phyloP scores from a whole-genome alignment of 2,888 invertebrate genomes.

The Mythimna lalbum region DNA sequence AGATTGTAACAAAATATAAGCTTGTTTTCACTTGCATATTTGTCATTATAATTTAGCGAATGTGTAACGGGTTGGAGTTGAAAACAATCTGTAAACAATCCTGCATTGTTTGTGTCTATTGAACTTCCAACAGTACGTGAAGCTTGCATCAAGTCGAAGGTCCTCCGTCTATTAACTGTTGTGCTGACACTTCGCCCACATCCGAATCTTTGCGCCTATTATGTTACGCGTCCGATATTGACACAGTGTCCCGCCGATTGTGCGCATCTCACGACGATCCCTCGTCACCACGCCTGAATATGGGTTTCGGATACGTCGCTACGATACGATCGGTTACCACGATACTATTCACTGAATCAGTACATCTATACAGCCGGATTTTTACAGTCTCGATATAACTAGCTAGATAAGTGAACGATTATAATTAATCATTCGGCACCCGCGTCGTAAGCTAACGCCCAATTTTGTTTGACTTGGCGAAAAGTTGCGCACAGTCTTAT shows the following conservation, averaged over 20 bases:
- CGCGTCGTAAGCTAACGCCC: constrained; percentile 77
- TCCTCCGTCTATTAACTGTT: constrained; percentile 81
- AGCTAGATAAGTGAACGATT: constrained; percentile 72
- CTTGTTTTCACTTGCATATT: constrained; percentile 16
- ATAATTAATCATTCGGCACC: constrained; percentile 81
- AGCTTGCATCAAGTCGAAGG: constrained; percentile 77
- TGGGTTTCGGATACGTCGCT: constrained; percentile 73
- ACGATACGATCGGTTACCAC: constrained; percentile 68
- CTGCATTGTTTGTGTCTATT: constrained; percentile 45
- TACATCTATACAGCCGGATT: constrained; percentile 45
- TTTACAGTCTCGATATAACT: constrained; percentile 46
- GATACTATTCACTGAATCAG: constrained; percentile 54
- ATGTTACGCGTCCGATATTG: constrained; percentile 85
- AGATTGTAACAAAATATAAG: constrained; percentile 1
- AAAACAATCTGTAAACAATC: constrained; percentile 30
- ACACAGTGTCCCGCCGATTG: constrained; percentile 84
- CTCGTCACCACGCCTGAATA: constrained; percentile 81
- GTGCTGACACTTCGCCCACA: constrained; percentile 79
- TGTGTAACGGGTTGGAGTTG: constrained; percentile 17
- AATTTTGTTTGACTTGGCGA: constrained; percentile 87
- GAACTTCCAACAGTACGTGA: constrained; percentile 63
- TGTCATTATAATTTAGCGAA: constrained; percentile 23
- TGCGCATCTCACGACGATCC: constrained; percentile 82
- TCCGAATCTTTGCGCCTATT: constrained; percentile 79
- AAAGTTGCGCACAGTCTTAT: constrained; percentile 85